These are phyloP conservation scores for Lytechinus variegatus DNA, from an alignment of 35 echinoderm and acorn worm genomes.

Conservation along the genomic window DNA sequence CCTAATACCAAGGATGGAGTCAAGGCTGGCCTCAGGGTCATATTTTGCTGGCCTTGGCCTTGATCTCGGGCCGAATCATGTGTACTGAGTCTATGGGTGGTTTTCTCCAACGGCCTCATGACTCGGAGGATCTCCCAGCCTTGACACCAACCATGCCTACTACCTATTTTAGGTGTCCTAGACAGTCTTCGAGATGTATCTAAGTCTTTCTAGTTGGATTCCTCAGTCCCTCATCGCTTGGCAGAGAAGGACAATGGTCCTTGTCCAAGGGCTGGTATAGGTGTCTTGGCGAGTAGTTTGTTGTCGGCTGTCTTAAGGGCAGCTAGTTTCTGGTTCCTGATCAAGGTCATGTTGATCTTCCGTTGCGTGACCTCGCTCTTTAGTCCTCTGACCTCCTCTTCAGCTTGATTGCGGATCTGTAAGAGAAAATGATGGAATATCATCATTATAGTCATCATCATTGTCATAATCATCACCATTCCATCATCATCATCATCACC, in stretches of 20 bases:
- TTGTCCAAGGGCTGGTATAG: not conserved
- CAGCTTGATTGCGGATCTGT: constrained; percentile 94
- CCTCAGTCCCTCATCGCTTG: not conserved
- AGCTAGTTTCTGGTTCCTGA: constrained; percentile 42
- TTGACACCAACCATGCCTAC: not conserved
- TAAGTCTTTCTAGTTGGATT: not conserved
- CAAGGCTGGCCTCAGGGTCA: no score
- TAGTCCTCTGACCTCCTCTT: constrained; percentile 80
- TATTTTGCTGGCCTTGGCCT: no score
- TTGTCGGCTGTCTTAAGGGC: not conserved
- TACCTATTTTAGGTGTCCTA: not conserved
- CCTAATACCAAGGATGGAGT: no score
- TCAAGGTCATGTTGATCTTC: constrained; percentile 93
- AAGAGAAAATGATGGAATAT: not conserved
- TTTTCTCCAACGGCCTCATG: no score
- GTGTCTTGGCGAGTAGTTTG: constrained; percentile 18
- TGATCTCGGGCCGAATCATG: no score
- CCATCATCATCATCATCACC: no score
- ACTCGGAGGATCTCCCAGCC: no score
- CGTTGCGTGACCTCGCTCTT: constrained; percentile 79
- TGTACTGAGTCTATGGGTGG: no score
- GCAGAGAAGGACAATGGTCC: not conserved
- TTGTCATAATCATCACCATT: not conserved
- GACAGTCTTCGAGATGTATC: not conserved
- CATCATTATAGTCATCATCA: no score